Base-by-base conservation (phyloP, 2,888 invertebrate species). In the Zelleria hepariella region DNA sequence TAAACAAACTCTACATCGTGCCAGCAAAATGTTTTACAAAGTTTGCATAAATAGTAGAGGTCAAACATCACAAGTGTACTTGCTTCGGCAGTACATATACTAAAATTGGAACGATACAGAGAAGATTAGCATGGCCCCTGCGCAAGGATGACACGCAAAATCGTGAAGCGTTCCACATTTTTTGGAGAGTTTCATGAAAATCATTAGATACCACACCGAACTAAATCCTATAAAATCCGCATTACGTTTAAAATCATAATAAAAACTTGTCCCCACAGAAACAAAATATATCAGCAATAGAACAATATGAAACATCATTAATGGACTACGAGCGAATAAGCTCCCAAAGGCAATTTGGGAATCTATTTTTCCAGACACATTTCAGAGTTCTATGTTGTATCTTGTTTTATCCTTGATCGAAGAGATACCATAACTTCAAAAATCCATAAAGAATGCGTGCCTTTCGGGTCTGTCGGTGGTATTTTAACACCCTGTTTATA, bases 111-210 rank as follows among this genome's bases (percentile, higher is more conserved):
- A 55, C 59, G 59, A 59, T 59, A 59, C 59, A 55, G 55, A 59
- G 59, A 59, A 54, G 55, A 59, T 59, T 59, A 59, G 59, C 55
- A 59, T 59, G 59, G 59, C 59, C 55, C 52, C 58, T 58, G 58
- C 58, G 78, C 78, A 79, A 78, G 78, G 77, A 78, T 79, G 78
- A 78, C 78, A 78, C 78, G 78, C 77, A 79, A 79, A 78, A 78
- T 78, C 77, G 77, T 77, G 77, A 78, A 78, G 77, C 77, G 78
- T 78, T 78, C 78, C 77, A 78, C 77, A 78, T 78, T 78, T 78
- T 78, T 77, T 75, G 68, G 54, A 57, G 53, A 62, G 0, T 54
- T 26, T 54, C n/a, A 6, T 23, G 6, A 5, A 23, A 20, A 52
- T n/a, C 5, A 5, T 48, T 48, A 7, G 4, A 48, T 15, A n/a